phyloP scores from a whole-genome alignment of 2,113 vertebrate species.

The Neotragus moschatus region DNA sequence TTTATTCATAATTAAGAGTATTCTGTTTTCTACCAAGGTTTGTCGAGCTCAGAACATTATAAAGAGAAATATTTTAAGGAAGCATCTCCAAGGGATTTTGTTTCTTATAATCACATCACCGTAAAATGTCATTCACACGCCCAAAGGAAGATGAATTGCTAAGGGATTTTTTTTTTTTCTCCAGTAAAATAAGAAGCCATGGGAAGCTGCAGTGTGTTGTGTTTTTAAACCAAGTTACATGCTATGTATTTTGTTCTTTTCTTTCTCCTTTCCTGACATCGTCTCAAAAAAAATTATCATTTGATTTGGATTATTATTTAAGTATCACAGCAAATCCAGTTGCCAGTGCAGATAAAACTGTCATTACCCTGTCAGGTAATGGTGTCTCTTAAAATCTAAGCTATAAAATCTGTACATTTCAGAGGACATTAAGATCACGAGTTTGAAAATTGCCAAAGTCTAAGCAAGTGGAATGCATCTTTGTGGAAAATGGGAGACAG shows the following conservation, averaged over 20 bases:
- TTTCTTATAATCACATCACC: slow-evolving; percentile 77
- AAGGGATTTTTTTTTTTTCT: slow-evolving; percentile 47
- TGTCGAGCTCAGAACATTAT: slow-evolving; percentile 77
- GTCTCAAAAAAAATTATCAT: slow-evolving; percentile 46
- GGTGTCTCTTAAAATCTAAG: slow-evolving; percentile 59
- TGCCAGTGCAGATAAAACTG: slow-evolving; percentile 17
- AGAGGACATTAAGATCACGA: slow-evolving; percentile 30
- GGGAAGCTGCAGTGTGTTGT: slow-evolving; percentile 63
- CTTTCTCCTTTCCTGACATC: slow-evolving; percentile 54
- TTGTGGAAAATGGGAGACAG: slow-evolving; percentile 39
- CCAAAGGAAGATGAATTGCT: slow-evolving; percentile 71
- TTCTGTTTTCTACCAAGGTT: slow-evolving; percentile 84
- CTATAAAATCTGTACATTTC: slow-evolving; percentile 60
- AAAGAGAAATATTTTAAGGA: slow-evolving; percentile 75
- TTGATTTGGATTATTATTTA: slow-evolving; percentile 59
- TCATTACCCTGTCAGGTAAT: slow-evolving; percentile 34
- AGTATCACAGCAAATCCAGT: slow-evolving; percentile 55
- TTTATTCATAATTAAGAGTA: slow-evolving; percentile 90
- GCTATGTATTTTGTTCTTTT: slow-evolving; percentile 49
- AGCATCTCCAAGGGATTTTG: slow-evolving; percentile 72
- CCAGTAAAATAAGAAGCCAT: slow-evolving; percentile 66
- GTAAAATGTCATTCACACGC: slow-evolving; percentile 71
- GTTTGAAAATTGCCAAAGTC: slow-evolving; percentile 42
- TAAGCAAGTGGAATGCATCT: slow-evolving; percentile 15
- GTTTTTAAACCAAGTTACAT: slow-evolving; percentile 68